These are phyloP conservation scores for Melangyna quadrimaculata DNA, from an alignment of 2,888 invertebrate genomes.

Conservation along the genomic window DNA sequence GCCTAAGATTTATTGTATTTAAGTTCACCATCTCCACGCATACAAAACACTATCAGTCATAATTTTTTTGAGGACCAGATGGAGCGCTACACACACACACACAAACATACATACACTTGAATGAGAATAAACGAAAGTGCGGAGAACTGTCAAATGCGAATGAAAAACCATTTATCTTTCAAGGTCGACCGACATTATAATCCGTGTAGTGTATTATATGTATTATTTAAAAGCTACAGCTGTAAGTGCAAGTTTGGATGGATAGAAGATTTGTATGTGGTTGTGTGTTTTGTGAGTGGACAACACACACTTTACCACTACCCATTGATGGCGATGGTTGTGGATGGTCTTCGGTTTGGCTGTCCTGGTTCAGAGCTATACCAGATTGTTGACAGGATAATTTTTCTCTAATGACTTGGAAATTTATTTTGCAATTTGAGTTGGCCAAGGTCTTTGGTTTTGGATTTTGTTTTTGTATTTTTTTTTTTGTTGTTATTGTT, in stretches of 20 bases:
- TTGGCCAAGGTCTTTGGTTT: conserved; percentile 7
- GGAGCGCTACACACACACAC: not conserved
- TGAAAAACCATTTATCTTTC: conserved; percentile 50
- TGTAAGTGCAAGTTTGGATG: not conserved
- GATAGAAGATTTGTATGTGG: not conserved
- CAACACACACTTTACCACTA: not conserved
- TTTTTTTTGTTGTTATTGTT: not conserved
- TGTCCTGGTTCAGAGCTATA: not conserved
- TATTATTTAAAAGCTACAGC: conserved; percentile 27
- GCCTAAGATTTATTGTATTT: conserved; percentile 17
- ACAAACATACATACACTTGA: not conserved
- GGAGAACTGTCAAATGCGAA: conserved; percentile 30
- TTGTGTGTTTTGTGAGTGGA: not conserved
- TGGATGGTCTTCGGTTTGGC: not conserved
- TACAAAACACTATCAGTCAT: conserved; percentile 9
- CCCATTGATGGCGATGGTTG: not conserved
- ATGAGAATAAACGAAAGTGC: not conserved
- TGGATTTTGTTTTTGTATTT: not conserved
- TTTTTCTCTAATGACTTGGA: conserved; percentile 45
- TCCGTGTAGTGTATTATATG: conserved; percentile 4
- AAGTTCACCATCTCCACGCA: not conserved
- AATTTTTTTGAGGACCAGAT: not conserved
- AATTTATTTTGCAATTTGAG: conserved; percentile 36
- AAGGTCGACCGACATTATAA: conserved; percentile 44
- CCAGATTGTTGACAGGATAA: conserved; percentile 55